phyloP scores from a whole-genome alignment of 1,140 invertebrate species.

The Ostrea edulis region DNA sequence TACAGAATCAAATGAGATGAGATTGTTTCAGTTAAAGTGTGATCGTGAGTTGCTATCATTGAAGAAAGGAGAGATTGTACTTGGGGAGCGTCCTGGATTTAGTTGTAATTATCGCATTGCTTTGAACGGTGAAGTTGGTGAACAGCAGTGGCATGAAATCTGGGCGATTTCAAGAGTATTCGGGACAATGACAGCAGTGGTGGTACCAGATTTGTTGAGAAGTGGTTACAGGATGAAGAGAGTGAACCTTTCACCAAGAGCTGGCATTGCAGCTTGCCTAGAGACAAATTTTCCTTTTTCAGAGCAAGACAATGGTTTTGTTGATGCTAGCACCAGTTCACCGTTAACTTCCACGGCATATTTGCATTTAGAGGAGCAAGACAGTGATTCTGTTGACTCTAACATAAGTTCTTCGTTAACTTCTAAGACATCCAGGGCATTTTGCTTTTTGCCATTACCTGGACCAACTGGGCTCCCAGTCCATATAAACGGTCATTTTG shows the following conservation, averaged over 20 bases:
- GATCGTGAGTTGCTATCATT: background rate
- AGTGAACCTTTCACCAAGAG: slow-evolving; percentile 67
- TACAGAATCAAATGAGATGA: background rate
- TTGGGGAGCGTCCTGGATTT: background rate
- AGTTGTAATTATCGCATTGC: slow-evolving; percentile 7
- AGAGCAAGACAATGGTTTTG: background rate
- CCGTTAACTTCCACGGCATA: background rate
- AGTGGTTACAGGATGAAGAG: slow-evolving; percentile 54
- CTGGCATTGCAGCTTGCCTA: slow-evolving; percentile 66
- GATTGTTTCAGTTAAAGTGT: slow-evolving; percentile 52
- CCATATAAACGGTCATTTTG: slow-evolving; percentile 77
- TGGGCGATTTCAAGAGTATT: slow-evolving; percentile 15
- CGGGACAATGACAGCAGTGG: background rate
- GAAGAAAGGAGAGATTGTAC: background rate
- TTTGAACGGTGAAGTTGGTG: background rate
- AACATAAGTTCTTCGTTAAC: background rate
- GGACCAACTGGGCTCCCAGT: slow-evolving; percentile 71
- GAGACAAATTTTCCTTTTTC: background rate
- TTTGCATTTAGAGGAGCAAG: background rate
- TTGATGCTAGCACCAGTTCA: background rate
- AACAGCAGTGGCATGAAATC: background rate
- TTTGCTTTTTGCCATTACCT: slow-evolving; percentile 75
- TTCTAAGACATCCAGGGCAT: slow-evolving; percentile 58
- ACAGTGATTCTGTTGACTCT: background rate
- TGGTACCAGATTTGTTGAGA: slow-evolving; percentile 32